A percentile compares a stretch with the other conserved stretches of the same genome.
Conservation (phyloP, 2,113 vertebrate genomes). For the Atrichornis clamosus region DNA sequence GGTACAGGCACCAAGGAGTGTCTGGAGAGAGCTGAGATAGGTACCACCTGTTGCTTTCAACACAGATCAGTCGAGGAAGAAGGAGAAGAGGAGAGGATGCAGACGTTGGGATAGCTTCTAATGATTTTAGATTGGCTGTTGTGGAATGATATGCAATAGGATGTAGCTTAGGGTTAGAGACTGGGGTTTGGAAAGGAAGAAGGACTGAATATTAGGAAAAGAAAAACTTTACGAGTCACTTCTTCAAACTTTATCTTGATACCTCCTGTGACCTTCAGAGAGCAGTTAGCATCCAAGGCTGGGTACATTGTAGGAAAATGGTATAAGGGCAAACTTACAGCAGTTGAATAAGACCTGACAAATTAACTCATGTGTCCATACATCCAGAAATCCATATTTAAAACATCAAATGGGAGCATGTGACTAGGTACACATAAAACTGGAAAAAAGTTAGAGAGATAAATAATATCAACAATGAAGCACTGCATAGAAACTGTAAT, state of each 20-base stretch:
- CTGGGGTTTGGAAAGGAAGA: neutral
- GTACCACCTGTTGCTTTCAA: neutral
- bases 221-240: neutral
- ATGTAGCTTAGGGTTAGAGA: neutral
- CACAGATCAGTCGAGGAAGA: neutral
- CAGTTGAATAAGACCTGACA: neutral
- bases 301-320: neutral
- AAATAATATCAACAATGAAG: neutral
- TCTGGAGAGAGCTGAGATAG: neutral
- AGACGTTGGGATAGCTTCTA: neutral
- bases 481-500: neutral
- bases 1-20: neutral
- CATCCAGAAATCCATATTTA: neutral
- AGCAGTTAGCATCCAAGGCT: neutral
- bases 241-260: neutral
- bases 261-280: neutral
- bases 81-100: neutral
- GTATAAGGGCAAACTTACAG: neutral
- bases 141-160: fast-evolving
- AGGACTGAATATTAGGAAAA: neutral
- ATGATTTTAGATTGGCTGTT: neutral
- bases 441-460: neutral
- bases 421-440: neutral
- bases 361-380: neutral
- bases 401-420: neutral